Percentiles rank a stretch among this genome's conserved stretches.
Evolutionary conservation across 2,888 invertebrate genomes (phyloP).

Genomic region (Asteroscopus sphinx): DNA sequence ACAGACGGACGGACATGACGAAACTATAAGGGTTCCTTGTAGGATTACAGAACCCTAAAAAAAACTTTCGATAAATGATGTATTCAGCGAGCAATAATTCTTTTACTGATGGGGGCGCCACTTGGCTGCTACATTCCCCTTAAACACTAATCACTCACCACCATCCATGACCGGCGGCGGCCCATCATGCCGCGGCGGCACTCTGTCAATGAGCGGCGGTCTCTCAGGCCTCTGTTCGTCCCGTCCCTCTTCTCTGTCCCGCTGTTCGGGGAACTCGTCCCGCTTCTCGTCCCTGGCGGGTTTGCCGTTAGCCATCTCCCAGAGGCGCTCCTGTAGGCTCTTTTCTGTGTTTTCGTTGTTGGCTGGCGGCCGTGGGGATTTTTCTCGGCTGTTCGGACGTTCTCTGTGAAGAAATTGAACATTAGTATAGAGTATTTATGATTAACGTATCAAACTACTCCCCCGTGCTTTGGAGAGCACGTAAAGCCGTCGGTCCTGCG

Average conservation of each 20-base stretch:
- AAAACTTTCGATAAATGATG: too few species aligned
- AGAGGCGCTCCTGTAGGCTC: slow-evolving; percentile 84
- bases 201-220: slow-evolving; percentile 50
- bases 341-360: slow-evolving; percentile 77
- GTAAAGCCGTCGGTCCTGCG: too few species aligned
- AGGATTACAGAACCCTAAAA: too few species aligned
- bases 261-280: slow-evolving; percentile 42
- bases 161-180: slow-evolving; percentile 42
- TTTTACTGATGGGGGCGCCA: too few species aligned
- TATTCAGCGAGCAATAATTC: too few species aligned
- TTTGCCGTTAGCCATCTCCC: slow-evolving; percentile 89
- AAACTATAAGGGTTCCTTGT: too few species aligned
- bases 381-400: slow-evolving; percentile 71
- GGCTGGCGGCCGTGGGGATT: slow-evolving; percentile 72
- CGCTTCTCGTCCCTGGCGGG: slow-evolving; percentile 55
- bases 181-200: slow-evolving; percentile 40
- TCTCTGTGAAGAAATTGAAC: slow-evolving; percentile 61
- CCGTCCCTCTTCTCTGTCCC: slow-evolving; percentile 29
- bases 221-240: slow-evolving; percentile 28
- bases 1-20: too few species aligned
- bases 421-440: slow-evolving; percentile 2
- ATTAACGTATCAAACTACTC: too few species aligned
- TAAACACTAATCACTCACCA: too few species aligned
- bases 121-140: too few species aligned
- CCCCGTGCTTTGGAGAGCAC: too few species aligned